Evolutionary conservation across 2,888 invertebrate species (phyloP).

Genomic region (Ferdinandea cuprea): DNA sequence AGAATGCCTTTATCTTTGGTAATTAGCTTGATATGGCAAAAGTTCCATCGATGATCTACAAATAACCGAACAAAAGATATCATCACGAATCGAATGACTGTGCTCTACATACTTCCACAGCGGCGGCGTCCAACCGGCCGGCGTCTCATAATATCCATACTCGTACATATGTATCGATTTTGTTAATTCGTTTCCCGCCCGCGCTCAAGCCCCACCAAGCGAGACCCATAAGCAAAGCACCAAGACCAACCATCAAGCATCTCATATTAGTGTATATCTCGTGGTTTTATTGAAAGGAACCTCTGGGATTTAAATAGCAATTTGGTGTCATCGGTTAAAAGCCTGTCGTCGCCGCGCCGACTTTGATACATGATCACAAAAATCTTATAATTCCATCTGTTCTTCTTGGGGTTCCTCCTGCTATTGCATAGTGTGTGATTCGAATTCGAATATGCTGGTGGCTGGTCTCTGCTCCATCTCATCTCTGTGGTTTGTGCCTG

Average conservation of each 20-base stretch:
- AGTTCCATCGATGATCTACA: conserved; percentile 11
- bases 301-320: conserved; percentile 76
- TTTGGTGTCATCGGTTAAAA: conserved; percentile 77
- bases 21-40: conserved; percentile 34
- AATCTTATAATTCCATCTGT: conserved; percentile 75
- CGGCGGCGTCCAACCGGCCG: conserved; percentile 3
- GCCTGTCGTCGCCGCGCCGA: conserved; percentile 76
- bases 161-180: conserved; percentile 63
- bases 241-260: background rate
- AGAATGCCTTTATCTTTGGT: conserved; percentile 25
- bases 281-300: conserved; percentile 44
- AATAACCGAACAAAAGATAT: conserved; percentile 18
- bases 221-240: conserved; percentile 4
- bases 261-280: background rate
- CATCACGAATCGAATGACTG: conserved; percentile 25
- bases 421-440: background rate
- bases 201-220: conserved; percentile 17
- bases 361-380: conserved; percentile 75
- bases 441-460: background rate
- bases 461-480: conserved; percentile 20
- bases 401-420: conserved; percentile 5
- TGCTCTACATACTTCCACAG: conserved; percentile 25
- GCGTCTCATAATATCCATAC: conserved; percentile 37
- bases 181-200: conserved; percentile 66
- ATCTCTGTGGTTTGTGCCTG: conserved; percentile 57